Percentiles rank a stretch among this genome's conserved stretches.
Conservation (phyloP, 2,797 vertebrate genomes). For the Darevskia mixta region DNA sequence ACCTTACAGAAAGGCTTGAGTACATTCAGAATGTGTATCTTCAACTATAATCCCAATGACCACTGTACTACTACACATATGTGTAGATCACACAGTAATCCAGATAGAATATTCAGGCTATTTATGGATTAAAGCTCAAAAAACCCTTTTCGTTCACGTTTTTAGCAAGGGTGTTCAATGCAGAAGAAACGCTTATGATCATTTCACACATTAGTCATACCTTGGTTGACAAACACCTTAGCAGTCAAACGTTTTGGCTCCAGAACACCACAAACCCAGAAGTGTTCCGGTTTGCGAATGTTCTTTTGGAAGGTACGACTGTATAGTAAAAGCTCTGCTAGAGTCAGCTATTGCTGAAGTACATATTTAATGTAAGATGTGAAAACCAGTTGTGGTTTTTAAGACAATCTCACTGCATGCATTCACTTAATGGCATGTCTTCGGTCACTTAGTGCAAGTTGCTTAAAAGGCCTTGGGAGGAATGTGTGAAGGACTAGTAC, state of each 20-base stretch:
- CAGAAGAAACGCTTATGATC: background rate
- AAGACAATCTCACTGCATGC: background rate
- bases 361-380: background rate
- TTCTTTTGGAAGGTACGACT: too few relatives aligned
- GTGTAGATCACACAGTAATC: background rate
- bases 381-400: background rate
- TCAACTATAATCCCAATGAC: background rate
- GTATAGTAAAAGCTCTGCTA: background rate
- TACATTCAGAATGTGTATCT: background rate
- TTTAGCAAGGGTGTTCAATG: background rate
- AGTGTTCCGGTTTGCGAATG: too few relatives aligned
- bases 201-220: too few relatives aligned
- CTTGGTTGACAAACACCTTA: too few relatives aligned
- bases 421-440: too few relatives aligned
- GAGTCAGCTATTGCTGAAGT: background rate
- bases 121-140: background rate
- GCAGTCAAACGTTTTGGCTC: too few relatives aligned
- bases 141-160: background rate
- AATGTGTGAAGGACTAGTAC: background rate
- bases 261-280: too few relatives aligned
- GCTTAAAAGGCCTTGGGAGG: too few relatives aligned
- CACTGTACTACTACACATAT: background rate
- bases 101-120: background rate
- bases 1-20: too few relatives aligned
- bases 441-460: too few relatives aligned